These are phyloP conservation scores for Ochropleura leucogaster DNA, from an alignment of 2,888 invertebrate species.

Conservation along the genomic window DNA sequence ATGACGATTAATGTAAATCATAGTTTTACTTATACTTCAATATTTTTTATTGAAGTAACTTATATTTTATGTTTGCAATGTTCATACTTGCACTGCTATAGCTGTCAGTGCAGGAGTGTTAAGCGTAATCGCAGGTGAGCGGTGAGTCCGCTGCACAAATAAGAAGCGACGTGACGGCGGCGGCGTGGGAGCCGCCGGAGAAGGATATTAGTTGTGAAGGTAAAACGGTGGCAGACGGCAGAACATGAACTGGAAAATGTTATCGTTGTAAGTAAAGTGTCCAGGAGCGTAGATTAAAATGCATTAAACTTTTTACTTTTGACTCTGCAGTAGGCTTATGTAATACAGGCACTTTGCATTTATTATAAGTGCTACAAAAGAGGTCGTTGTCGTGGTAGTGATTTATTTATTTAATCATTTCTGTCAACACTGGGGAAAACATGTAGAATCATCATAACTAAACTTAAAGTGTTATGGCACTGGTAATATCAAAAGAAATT, in stretches of 20 bases:
- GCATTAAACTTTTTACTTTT: background rate
- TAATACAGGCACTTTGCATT: background rate
- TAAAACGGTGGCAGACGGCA: background rate
- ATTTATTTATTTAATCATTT: too few relatives aligned
- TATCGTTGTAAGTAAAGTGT: background rate
- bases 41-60: too few relatives aligned
- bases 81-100: slow-evolving; percentile 1
- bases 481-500: too few relatives aligned
- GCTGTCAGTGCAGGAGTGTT: background rate
- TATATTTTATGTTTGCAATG: background rate
- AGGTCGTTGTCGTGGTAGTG: background rate
- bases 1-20: too few relatives aligned
- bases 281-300: background rate
- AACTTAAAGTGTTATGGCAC: too few relatives aligned
- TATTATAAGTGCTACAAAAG: background rate
- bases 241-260: background rate
- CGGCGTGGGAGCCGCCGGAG: background rate
- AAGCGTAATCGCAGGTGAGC: background rate
- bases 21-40: too few relatives aligned
- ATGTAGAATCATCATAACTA: too few relatives aligned
- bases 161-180: slow-evolving; percentile 4
- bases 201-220: slow-evolving; percentile 1
- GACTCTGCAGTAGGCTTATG: background rate
- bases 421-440: too few relatives aligned
- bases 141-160: background rate